These are phyloP conservation scores for Philereme vetulata DNA, from an alignment of 2,888 invertebrate genomes.

Conservation along the genomic window DNA sequence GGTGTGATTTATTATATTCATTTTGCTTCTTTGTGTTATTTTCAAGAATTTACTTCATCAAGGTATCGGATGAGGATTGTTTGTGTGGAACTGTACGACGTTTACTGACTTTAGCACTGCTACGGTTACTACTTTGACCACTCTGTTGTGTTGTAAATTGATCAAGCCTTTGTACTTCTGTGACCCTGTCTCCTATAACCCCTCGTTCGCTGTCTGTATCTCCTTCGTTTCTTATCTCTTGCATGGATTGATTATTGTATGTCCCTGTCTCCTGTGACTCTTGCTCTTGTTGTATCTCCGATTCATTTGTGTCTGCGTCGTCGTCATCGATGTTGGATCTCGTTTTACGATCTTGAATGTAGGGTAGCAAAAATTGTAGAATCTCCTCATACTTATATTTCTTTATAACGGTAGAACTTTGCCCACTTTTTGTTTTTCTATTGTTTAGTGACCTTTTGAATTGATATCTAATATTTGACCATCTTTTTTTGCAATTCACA, in stretches of 20 bases:
- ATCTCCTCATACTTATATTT: conserved; percentile 27
- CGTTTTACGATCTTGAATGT: conserved; percentile 20
- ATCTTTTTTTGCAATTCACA: conserved; percentile 22
- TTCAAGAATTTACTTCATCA: conserved; percentile 26
- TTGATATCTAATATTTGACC: conserved; percentile 24
- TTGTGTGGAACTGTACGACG: conserved; percentile 20
- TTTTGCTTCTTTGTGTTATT: conserved; percentile 25
- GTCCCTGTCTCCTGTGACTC: conserved; percentile 21
- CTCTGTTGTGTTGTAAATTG: conserved; percentile 14
- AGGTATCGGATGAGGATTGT: conserved; percentile 11
- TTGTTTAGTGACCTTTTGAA: conserved; percentile 24
- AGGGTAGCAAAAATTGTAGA: conserved; percentile 23
- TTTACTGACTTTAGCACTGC: conserved; percentile 21
- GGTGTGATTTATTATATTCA: conserved; percentile 1
- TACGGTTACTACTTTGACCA: conserved; percentile 23
- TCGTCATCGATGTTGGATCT: conserved; percentile 14
- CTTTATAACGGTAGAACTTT: conserved; percentile 17
- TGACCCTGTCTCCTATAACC: conserved; percentile 21
- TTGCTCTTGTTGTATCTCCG: conserved; percentile 18
- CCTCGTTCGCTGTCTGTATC: conserved; percentile 21
- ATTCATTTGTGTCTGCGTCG: conserved; percentile 14
- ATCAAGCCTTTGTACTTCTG: conserved; percentile 24
- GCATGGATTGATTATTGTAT: conserved; percentile 17
- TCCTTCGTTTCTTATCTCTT: conserved; percentile 23
- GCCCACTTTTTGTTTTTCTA: conserved; percentile 20